Percentiles rank a stretch among this genome's conserved stretches.
Conservation (phyloP, 2,113 vertebrate genomes). For the Heptranchias perlo region DNA sequence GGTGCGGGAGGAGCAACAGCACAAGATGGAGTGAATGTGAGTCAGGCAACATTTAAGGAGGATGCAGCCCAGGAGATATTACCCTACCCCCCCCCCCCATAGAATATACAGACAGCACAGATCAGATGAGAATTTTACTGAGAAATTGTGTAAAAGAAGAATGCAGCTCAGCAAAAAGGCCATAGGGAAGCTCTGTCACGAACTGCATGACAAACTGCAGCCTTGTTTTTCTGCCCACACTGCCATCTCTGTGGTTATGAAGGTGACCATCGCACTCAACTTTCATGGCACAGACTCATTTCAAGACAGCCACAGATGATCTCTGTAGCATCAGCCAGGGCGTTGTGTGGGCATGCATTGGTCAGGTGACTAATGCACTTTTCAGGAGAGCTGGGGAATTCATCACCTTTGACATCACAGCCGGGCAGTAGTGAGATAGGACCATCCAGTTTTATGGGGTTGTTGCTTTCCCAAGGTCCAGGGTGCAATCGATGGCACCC, state of each 20-base stretch:
- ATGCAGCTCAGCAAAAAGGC: not conserved
- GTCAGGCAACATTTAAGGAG: not conserved
- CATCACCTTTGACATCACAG: not conserved
- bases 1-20: not conserved
- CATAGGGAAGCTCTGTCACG: not conserved
- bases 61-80: not conserved
- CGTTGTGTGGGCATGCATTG: not conserved
- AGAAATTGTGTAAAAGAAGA: not conserved
- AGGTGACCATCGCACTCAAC: not conserved
- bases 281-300: not conserved
- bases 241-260: not conserved
- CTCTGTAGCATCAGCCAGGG: not conserved
- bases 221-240: not conserved
- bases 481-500: not conserved
- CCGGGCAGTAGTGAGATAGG: not conserved
- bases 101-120: not conserved
- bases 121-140: not conserved
- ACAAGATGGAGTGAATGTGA: not conserved
- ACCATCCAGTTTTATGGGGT: not conserved
- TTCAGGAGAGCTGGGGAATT: not conserved
- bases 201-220: not conserved
- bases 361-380: not conserved
- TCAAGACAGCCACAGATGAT: not conserved
- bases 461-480: not conserved
- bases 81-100: not conserved